Evolutionary conservation across 2,113 vertebrate genomes (phyloP), one percentile per base, ranked within the genome.

Genomic region (Rousettus leschenaultii): DNA sequence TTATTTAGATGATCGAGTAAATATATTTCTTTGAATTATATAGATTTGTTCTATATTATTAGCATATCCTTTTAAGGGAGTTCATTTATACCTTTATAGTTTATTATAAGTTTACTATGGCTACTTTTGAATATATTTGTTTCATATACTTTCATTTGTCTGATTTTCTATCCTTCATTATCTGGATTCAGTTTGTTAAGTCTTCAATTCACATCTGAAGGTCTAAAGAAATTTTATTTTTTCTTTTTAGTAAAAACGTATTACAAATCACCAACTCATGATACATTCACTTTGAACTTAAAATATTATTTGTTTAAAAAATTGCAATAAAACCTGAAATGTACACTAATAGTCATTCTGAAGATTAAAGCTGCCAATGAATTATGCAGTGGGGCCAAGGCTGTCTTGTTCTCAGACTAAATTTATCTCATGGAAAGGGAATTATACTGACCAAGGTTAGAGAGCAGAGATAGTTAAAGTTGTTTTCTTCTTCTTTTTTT

Each of bases 301-400:
- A 98, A 98, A 97, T 89, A 98, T 63, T 83, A 86, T 98, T 96
- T 86, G 57, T 95, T 97, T 90, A 59, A 83, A 91, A 87, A 96
- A 92, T 66, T 43, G 71, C 73, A 95, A 80, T 96, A 87, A 96
- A 93, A 93, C 71, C 68, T 96, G 85, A 97, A 86, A 68, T 84
- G 63, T 94, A 91, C 70, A 93, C 68, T 97, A 51, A 96, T 98
- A 95, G 86, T 98, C 94, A 88, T 88, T 97, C 95, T 45, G 53
- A 95, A 95, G 77, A 97, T 98, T 97, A 97, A 98, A 98, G 92
- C 71, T 70, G 86, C 73, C 97, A n/a, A 85, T 98, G 94, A 98
- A 97, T 98, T 98, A 96, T 95, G 82, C 77, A 98, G 63, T 80
- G 26, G 26, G 48, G 70, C 79, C 78, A 97, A 92, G 77, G 6